Base-by-base conservation (phyloP, 2,888 invertebrate species). In the Acleris emargana region DNA sequence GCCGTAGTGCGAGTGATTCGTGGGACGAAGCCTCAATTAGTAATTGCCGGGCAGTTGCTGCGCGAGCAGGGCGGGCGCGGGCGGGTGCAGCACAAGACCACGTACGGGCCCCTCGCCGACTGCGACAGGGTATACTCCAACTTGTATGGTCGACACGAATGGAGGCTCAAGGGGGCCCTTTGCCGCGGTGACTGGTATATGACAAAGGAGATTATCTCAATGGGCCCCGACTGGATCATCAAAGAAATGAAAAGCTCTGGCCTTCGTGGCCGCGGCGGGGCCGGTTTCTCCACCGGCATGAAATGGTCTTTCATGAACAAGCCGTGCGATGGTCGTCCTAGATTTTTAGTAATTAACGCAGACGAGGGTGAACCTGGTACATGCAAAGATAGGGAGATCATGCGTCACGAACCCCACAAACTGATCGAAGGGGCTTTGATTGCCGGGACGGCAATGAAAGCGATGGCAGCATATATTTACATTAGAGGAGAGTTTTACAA, bases 261-360 rank as follows among this genome's bases (percentile, higher is more conserved):
- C 47, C 93, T 99, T 28, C 94, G 99, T 74, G 99, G 99, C 3
- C 95, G 99, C 57, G 99, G 99, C 16, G 99, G 99, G 2, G 99
- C 99, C 60, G 99, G 99, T 72, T 99, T 99, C 83, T 99, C 99
- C 0, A 96, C 99, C 16, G 99, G 99, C 17, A 98, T 99, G 98
- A 99, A 99, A 87, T 99, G 99, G 99, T 98, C 99, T 5, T 99
- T 99, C 89, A 99, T 99, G 99, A 98, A 98, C 83, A 99, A 99
- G 85, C 99, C 99, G 0, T 94, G 95, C 0, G 99, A 99, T 88
- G 99, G 98, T 13, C 96, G 99, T 68, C 99, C 99, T 0, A 99
- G 98, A 81, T 99, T 99, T 89, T 93, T 99, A 55, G 99, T 99
- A 2, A 98, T 99, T 0, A 99, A 99, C 86, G 99, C 99, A 62